Percentiles rank a stretch among this genome's conserved stretches.
These are phyloP conservation scores for Achroia grisella DNA, from an alignment of 1,140 invertebrate species.

Conservation along the genomic window DNA sequence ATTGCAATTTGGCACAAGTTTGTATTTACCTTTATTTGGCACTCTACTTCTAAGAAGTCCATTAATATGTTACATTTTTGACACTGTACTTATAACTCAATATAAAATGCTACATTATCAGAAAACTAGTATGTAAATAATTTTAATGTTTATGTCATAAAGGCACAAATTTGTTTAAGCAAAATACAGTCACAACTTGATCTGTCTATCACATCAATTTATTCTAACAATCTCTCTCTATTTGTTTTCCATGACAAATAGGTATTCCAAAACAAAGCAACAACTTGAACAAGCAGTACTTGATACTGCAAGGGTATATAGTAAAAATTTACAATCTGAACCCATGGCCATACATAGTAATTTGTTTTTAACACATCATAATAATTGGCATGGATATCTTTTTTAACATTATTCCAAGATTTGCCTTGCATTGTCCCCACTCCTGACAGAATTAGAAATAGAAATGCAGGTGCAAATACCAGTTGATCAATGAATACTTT, in stretches of 20 bases:
- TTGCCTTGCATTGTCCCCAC: slow-evolving; percentile 79
- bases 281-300: slow-evolving; percentile 84
- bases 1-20: background rate
- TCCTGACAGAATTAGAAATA: slow-evolving; percentile 81
- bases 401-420: slow-evolving; percentile 68
- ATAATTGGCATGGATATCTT: slow-evolving; percentile 78
- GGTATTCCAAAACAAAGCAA: slow-evolving; percentile 91
- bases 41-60: background rate
- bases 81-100: background rate
- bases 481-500: slow-evolving; percentile 86
- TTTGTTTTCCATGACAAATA: slow-evolving; percentile 85
- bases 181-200: too few relatives aligned
- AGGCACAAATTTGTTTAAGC: too few relatives aligned
- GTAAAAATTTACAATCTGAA: slow-evolving; percentile 89
- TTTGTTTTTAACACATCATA: slow-evolving; percentile 81
- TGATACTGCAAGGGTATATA: slow-evolving; percentile 87
- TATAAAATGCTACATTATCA: too few relatives aligned
- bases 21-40: background rate
- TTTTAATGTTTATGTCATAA: too few relatives aligned
- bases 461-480: slow-evolving; percentile 83
- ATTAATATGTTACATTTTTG: background rate
- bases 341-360: slow-evolving; percentile 90
- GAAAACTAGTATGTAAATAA: too few relatives aligned
- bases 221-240: slow-evolving; percentile 29
- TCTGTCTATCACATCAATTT: slow-evolving; percentile 5